Evolutionary conservation across 2,113 vertebrate genomes (phyloP).

Genomic region (Sceloporus tristichus): DNA sequence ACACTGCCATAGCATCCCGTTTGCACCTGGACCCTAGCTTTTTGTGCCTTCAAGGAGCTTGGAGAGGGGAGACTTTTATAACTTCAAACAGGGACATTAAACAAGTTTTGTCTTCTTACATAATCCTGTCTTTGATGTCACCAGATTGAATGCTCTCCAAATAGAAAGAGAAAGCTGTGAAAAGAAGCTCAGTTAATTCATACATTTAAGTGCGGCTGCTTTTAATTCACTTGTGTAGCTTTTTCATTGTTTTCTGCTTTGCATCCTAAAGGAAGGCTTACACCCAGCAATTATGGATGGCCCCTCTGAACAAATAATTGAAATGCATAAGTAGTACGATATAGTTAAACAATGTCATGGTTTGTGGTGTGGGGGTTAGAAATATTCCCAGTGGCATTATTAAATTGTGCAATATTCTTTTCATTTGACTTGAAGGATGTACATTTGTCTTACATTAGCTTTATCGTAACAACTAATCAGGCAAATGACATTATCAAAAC

Average conservation of each 20-base stretch:
- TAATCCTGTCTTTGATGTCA: constrained; percentile 96
- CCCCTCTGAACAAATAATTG: constrained; percentile 93
- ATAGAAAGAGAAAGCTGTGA: constrained; percentile 84
- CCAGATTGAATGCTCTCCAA: constrained; percentile 83
- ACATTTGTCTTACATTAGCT: constrained; percentile 68
- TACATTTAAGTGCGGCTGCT: constrained; percentile 81
- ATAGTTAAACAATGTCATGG: constrained; percentile 74
- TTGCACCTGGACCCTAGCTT: constrained; percentile 79
- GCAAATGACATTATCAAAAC: constrained; percentile 48
- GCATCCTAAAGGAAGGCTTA: constrained; percentile 92
- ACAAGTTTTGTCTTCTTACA: constrained; percentile 90
- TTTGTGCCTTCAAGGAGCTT: constrained; percentile 74
- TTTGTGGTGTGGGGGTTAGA: constrained; percentile 82
- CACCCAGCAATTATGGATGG: constrained; percentile 85
- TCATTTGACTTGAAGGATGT: constrained; percentile 42
- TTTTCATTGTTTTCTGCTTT: constrained; percentile 89
- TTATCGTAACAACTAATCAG: constrained; percentile 67
- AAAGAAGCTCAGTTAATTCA: constrained; percentile 84
- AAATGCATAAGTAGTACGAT: constrained; percentile 86
- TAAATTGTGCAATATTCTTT: constrained; percentile 72
- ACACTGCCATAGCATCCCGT: constrained; percentile 23
- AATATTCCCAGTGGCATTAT: constrained; percentile 74
- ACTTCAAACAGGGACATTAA: constrained; percentile 93
- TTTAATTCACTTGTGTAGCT: constrained; percentile 76
- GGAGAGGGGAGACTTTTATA: constrained; percentile 79